Conservation (phyloP, 2,888 invertebrate genomes). For the Clanis bilineata region DNA sequence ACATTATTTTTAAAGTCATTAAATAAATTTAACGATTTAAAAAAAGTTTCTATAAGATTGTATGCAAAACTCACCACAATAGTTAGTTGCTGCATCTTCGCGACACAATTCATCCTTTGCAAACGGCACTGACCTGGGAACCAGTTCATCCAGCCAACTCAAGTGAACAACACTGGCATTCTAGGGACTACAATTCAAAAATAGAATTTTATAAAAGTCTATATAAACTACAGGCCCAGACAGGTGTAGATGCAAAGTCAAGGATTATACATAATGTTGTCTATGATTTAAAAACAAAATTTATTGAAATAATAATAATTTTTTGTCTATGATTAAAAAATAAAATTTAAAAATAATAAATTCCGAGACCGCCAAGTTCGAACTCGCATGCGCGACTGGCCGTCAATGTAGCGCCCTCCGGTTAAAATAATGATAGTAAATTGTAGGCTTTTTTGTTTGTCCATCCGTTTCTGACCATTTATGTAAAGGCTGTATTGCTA, state of each 20-base stretch:
- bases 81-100: constrained; percentile 43
- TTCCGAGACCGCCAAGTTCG: constrained; percentile 33
- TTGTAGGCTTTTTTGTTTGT: constrained; percentile 66
- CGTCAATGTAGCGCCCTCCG: constrained; percentile 53
- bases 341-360: constrained; percentile 19
- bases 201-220: not conserved
- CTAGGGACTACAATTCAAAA: not conserved
- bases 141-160: constrained; percentile 37
- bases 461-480: constrained; percentile 46
- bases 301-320: constrained; percentile 21
- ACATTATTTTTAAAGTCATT: too few relatives aligned
- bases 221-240: not conserved
- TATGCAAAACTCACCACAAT: constrained; percentile 48
- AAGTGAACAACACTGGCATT: constrained; percentile 18
- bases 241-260: not conserved
- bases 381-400: constrained; percentile 40
- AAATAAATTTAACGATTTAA: too few relatives aligned
- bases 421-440: constrained; percentile 74
- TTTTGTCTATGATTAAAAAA: constrained; percentile 22
- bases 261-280: not conserved
- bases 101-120: constrained; percentile 11
- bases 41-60: too few relatives aligned
- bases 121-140: constrained; percentile 50
- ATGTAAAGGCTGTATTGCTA: constrained; percentile 12
- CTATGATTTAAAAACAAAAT: constrained; percentile 19